Conservation (phyloP, 2,113 vertebrate species). For the Lamprotornis superbus region DNA sequence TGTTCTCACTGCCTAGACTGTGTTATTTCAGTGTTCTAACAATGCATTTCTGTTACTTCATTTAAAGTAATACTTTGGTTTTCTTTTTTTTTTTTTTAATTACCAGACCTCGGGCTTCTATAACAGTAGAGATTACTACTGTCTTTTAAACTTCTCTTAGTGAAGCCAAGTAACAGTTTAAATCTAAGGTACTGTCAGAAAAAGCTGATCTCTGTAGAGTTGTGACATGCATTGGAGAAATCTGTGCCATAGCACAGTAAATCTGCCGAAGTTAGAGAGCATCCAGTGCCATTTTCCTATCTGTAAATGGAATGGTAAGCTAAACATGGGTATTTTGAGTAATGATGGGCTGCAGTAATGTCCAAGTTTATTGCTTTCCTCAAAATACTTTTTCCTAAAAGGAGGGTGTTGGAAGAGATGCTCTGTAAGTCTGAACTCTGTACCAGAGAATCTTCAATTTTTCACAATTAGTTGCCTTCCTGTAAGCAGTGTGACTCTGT, state of each 20-base stretch:
- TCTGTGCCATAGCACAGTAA: neutral
- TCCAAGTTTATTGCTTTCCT: neutral
- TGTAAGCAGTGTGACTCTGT: neutral
- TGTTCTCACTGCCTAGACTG: neutral
- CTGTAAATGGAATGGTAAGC: neutral
- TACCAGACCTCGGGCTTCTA: neutral
- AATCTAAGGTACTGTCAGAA: neutral
- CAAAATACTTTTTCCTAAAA: neutral
- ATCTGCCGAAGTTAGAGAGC: neutral
- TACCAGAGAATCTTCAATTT: neutral
- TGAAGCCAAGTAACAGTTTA: neutral
- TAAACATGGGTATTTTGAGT: neutral
- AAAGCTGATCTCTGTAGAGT: neutral
- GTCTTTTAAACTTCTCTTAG: neutral
- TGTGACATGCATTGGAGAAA: neutral
- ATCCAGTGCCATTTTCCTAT: neutral
- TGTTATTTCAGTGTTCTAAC: neutral
- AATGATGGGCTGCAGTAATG: neutral
- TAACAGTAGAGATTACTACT: neutral
- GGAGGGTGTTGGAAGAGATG: neutral
- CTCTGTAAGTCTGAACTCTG: rapidly evolving
- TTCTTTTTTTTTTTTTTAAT: neutral
- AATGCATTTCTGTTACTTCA: neutral
- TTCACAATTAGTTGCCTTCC: neutral
- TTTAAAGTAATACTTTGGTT: neutral